Conservation (phyloP, 2,888 invertebrate species). For the Drosophila putrida region DNA sequence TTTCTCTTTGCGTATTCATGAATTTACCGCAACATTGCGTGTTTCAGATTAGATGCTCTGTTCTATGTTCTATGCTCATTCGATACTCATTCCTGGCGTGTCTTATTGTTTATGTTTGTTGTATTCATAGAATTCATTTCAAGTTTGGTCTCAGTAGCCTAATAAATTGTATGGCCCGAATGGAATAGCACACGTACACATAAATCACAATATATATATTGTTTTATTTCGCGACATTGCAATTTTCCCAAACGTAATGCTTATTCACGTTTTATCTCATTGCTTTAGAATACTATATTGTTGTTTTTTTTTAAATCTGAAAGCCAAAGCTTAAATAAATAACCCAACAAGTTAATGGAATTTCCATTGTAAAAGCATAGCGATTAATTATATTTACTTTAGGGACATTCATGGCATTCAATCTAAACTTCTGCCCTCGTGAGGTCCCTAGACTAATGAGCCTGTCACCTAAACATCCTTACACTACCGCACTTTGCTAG, state of each 20-base stretch:
- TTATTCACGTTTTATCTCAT: not conserved
- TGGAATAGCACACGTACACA: constrained; percentile 6
- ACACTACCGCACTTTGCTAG: constrained; percentile 1
- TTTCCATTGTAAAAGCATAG: not conserved
- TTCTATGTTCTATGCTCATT: constrained; percentile 5
- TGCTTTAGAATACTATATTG: too few relatives aligned
- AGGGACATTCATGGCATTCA: not conserved
- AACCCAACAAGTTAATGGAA: not conserved
- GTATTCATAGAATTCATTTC: constrained; percentile 11
- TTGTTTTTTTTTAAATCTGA: not conserved
- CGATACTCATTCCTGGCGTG: not conserved
- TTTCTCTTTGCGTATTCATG: not conserved
- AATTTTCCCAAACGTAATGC: constrained; percentile 5
- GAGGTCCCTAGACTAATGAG: constrained; percentile 7
- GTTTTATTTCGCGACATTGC: not conserved
- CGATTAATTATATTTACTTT: not conserved
- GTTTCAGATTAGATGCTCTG: not conserved
- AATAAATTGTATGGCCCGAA: constrained; percentile 1
- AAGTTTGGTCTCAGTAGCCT: constrained; percentile 3
- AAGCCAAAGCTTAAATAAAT: not conserved
- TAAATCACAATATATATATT: constrained; percentile 27
- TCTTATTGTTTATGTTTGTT: constrained; percentile 10
- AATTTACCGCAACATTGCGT: constrained; percentile 16
- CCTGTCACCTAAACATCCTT: constrained; percentile 14
- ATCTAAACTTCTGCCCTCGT: not conserved